Evolutionary conservation across 2,888 invertebrate genomes (phyloP).

Genomic region (Drosophila tanythrix): DNA sequence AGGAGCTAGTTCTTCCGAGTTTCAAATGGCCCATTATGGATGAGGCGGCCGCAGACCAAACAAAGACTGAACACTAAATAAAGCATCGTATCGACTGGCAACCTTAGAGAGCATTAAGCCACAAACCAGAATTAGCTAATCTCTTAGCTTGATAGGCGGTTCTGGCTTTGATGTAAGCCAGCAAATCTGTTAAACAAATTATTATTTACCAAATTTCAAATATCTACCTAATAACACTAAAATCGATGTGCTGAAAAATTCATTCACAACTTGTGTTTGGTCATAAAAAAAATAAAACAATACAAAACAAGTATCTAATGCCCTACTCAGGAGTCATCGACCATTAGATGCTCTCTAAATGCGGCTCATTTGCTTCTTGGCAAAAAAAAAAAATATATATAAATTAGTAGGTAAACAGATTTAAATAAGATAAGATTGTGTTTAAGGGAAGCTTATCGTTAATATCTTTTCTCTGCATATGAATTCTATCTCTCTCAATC

Average conservation of each 20-base stretch:
- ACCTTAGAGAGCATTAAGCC: slow-evolving; percentile 27
- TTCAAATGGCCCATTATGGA: slow-evolving; percentile 39
- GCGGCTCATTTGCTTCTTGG: too few relatives aligned
- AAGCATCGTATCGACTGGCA: slow-evolving; percentile 56
- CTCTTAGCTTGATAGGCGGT: slow-evolving; percentile 58
- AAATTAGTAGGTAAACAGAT: background rate
- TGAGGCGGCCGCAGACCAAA: slow-evolving; percentile 37
- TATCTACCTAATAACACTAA: slow-evolving; percentile 53
- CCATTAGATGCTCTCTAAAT: slow-evolving; percentile 19
- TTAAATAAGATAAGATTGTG: background rate
- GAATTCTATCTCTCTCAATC: background rate
- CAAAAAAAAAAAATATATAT: background rate
- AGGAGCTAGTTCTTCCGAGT: slow-evolving; percentile 52
- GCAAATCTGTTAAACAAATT: slow-evolving; percentile 77
- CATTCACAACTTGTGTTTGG: slow-evolving; percentile 70
- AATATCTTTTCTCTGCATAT: background rate
- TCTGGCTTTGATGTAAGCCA: slow-evolving; percentile 73
- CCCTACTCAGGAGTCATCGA: background rate
- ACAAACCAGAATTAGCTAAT: slow-evolving; percentile 59
- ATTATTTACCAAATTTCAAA: slow-evolving; percentile 66
- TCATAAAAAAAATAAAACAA: slow-evolving; percentile 27
- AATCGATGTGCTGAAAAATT: slow-evolving; percentile 72
- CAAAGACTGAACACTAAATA: slow-evolving; percentile 64
- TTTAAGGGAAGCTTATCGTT: background rate
- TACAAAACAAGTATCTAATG: slow-evolving; percentile 16